These are phyloP conservation scores for Protophormia terraenovae DNA, from an alignment of 2,888 invertebrate genomes.

Conservation along the genomic window DNA sequence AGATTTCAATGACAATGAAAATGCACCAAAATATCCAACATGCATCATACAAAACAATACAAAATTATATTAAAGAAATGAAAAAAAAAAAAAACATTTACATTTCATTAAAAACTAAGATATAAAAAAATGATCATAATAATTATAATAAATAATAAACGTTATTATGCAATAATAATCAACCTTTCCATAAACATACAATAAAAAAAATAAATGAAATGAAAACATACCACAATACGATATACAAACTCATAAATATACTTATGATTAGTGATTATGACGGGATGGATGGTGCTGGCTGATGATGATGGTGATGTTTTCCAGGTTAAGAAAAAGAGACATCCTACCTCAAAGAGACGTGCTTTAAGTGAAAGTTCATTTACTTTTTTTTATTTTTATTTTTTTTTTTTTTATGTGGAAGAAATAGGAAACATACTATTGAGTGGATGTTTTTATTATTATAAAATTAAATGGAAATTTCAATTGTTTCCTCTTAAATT, in stretches of 20 bases:
- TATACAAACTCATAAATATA: not conserved
- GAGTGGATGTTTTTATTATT: constrained; percentile 37
- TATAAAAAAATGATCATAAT: constrained; percentile 12
- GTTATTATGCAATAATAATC: constrained; percentile 50
- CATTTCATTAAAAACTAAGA: constrained; percentile 21
- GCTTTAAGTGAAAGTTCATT: constrained; percentile 59
- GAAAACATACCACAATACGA: not conserved
- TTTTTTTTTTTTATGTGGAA: constrained; percentile 22
- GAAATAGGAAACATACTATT: constrained; percentile 57
- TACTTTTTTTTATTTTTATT: constrained; percentile 19
- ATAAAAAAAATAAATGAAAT: not conserved
- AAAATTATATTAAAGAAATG: constrained; percentile 4
- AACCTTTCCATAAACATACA: constrained; percentile 22
- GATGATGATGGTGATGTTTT: constrained; percentile 31
- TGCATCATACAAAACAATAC: constrained; percentile 17
- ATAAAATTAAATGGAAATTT: constrained; percentile 42
- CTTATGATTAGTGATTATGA: constrained; percentile 42
- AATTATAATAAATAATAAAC: constrained; percentile 37
- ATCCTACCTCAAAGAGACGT: constrained; percentile 62
- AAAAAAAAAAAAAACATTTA: constrained; percentile 22
- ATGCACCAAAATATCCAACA: constrained; percentile 19
- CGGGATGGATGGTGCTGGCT: constrained; percentile 14
- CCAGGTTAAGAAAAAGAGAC: constrained; percentile 46
- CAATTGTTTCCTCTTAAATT: constrained; percentile 54
- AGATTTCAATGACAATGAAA: constrained; percentile 65